Evolutionary conservation across 2,113 vertebrate genomes (phyloP), one percentile per base, ranked within the genome.

Genomic region (Phalacrocorax aristotelis): DNA sequence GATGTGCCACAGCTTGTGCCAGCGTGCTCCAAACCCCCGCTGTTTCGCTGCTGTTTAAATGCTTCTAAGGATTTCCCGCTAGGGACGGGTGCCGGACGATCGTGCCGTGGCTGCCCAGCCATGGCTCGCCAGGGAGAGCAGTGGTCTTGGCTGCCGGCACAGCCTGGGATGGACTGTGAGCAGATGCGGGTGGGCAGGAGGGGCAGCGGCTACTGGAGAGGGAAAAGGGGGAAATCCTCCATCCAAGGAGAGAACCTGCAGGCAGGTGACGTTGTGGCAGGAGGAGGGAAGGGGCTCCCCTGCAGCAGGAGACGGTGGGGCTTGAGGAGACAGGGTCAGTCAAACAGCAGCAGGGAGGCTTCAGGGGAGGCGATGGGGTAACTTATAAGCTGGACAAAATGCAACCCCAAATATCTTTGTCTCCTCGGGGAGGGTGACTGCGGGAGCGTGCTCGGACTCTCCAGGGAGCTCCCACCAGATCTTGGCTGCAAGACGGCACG

Each of bases 381-480:
- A 46, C 4, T 51, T 9, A 5, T 1, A 44, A 74, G n/a, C 19
- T 2, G 0, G 46, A 38, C 7, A 68, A 75, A 91, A 55, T 0
- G 26, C 15, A 8, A 2, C 40, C 83, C 69, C 30, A 1, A 57
- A 23, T 11, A 49, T 49, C 54, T 54, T 1, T 11, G 3, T 18
- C 12, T 51, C 29, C 87, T 26, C 1, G 0, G 48, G 21, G 49
- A 38, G 25, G 48, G 40, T 34, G 60, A 25, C 18, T 14, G 55
- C 4, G 1, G 49, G 21, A 36, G 32, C 13, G 0, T 4, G 5
- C 25, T 48, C 2, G 0, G 36, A 4, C 57, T 46, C 48, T 4
- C n/a, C 4, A 2, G 51, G 51, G 11, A 80, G 83, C n/a, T 90
- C 49, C 79, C 44, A 1, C 4, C 23, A 0, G 44, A 22, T 30